Percentiles rank a stretch among this genome's conserved stretches.
phyloP scores from a whole-genome alignment of 2,797 vertebrate genomes.

The Halcyon chelicuti region DNA sequence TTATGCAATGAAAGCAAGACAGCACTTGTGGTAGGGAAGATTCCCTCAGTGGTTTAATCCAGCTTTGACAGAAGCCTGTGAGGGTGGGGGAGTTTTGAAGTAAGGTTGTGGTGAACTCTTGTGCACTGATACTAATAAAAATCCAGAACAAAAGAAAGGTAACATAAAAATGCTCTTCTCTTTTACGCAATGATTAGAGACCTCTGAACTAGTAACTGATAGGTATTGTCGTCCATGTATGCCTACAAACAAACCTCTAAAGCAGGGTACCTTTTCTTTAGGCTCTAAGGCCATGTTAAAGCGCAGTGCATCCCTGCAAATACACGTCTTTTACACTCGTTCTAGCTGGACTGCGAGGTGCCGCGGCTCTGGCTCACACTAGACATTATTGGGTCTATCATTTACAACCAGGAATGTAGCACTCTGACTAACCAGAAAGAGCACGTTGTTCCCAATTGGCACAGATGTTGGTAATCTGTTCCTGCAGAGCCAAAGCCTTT shows the following conservation, averaged over 20 bases:
- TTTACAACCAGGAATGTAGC: not conserved
- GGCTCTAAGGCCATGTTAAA: not conserved
- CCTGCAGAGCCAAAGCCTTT: constrained; percentile 6
- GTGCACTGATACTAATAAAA: not conserved
- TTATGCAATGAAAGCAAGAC: constrained; percentile 37
- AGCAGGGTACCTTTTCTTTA: not conserved
- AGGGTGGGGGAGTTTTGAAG: not conserved
- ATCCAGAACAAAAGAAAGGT: not conserved
- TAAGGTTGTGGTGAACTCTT: not conserved
- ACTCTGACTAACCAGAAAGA: constrained; percentile 20
- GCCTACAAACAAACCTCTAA: not conserved
- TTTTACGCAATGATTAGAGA: not conserved
- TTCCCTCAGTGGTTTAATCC: constrained; percentile 47
- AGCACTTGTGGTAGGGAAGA: constrained; percentile 19
- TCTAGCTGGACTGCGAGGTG: not conserved
- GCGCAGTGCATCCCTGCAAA: not conserved
- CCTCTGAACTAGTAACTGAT: not conserved
- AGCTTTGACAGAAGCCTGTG: constrained; percentile 51
- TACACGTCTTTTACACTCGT: not conserved
- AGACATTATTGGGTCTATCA: not conserved
- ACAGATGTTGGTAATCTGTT: constrained; percentile 17
- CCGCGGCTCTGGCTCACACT: not conserved
- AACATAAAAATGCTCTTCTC: not conserved
- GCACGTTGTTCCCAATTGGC: not conserved
- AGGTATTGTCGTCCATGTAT: not conserved